Conservation (phyloP, 2,113 vertebrate genomes). For the Psittacula cyanocephala region DNA sequence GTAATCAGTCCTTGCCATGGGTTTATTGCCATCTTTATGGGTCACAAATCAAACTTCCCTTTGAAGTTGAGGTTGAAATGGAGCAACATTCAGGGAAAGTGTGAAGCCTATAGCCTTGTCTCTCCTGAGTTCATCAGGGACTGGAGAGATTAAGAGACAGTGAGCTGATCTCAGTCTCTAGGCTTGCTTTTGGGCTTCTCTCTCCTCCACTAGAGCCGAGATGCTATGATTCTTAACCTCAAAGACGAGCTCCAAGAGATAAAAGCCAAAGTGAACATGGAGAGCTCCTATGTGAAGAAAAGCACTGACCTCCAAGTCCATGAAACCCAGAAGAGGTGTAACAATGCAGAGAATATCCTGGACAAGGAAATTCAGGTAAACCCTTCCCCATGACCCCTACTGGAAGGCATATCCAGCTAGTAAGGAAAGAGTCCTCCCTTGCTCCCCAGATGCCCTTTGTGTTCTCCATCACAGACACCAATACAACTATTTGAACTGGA, state of each 20-base stretch:
- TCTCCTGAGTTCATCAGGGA: background rate
- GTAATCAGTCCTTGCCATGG: background rate
- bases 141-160: background rate
- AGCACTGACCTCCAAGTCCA: constrained; percentile 72
- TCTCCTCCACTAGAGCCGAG: constrained; percentile 59
- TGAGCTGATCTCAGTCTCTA: background rate
- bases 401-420: background rate
- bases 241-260: constrained; percentile 78
- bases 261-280: constrained; percentile 71
- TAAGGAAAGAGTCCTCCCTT: background rate
- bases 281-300: constrained; percentile 75
- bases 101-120: background rate
- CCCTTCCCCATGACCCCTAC: background rate
- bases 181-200: background rate
- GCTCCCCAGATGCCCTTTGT: background rate
- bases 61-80: background rate
- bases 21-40: background rate
- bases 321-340: constrained; percentile 77
- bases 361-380: constrained; percentile 73
- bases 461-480: background rate
- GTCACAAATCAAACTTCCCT: background rate
- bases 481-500: background rate
- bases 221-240: constrained; percentile 71
- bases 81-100: background rate
- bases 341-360: constrained; percentile 66